Evolutionary conservation across 2,797 vertebrate genomes (phyloP).

Genomic region (Coregonus ussuriensis): DNA sequence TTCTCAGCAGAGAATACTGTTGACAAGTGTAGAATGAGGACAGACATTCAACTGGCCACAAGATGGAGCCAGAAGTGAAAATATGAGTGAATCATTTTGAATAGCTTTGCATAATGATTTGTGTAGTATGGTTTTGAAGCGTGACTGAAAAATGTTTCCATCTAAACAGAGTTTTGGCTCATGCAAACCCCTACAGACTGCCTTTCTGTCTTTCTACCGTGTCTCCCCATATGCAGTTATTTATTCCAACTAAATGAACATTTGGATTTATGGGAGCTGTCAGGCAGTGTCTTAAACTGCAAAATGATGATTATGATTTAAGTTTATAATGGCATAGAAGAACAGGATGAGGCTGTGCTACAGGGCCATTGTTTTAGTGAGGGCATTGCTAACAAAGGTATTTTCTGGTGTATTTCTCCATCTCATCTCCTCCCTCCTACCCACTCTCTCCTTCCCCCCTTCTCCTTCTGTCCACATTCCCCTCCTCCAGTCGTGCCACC

Average conservation of each 20-base stretch:
- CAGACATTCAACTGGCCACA: not conserved
- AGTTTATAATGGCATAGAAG: constrained; percentile 7
- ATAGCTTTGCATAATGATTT: not conserved
- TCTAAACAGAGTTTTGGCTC: not conserved
- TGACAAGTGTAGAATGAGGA: not conserved
- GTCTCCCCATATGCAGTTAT: constrained; percentile 21
- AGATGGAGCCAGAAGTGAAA: not conserved
- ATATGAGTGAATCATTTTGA: not conserved
- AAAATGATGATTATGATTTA: not conserved
- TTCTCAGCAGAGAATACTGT: not conserved
- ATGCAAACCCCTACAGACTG: not conserved
- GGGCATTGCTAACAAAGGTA: not conserved
- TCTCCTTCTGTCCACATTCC: no score
- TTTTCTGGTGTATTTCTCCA: not conserved
- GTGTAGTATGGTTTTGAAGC: not conserved
- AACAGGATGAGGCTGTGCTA: not conserved
- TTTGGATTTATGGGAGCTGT: constrained; percentile 21
- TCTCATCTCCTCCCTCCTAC: not conserved
- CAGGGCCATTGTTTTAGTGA: not conserved
- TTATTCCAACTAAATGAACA: constrained; percentile 13
- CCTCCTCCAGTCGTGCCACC: constrained; percentile 80
- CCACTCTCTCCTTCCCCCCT: not conserved
- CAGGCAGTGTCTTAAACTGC: not conserved
- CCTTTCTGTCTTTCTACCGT: not conserved
- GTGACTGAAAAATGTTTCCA: not conserved